Evolutionary conservation across 2,113 vertebrate species (phyloP).

Genomic region (Cryptotis parvus): DNA sequence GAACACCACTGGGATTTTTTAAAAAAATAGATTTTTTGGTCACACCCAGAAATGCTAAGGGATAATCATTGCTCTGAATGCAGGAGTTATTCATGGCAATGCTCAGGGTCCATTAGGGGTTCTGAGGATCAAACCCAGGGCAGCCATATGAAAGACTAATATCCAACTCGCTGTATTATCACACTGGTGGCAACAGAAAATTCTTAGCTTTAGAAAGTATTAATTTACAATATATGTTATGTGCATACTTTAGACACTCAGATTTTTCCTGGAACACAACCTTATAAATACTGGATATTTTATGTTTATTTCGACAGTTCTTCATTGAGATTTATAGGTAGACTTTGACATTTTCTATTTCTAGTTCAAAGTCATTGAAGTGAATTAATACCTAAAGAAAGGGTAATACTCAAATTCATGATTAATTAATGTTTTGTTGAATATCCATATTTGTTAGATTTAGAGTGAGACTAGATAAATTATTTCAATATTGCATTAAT

Average conservation of each 20-base stretch:
- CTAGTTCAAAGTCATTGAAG: neutral
- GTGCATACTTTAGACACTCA: neutral
- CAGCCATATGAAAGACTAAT: too few species aligned
- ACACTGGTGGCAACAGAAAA: too few species aligned
- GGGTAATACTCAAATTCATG: neutral
- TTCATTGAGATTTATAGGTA: neutral
- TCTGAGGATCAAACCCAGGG: too few species aligned
- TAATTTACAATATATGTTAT: neutral
- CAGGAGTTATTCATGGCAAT: too few species aligned
- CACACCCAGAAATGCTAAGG: too few species aligned
- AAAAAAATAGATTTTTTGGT: too few species aligned
- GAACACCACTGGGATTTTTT: too few species aligned
- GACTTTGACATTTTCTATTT: neutral
- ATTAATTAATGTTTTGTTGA: neutral
- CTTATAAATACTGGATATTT: neutral
- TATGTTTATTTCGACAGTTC: neutral
- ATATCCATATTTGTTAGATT: neutral
- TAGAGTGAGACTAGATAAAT: neutral
- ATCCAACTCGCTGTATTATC: too few species aligned
- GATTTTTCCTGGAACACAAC: too few species aligned
- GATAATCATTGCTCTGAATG: too few species aligned
- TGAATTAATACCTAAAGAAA: neutral
- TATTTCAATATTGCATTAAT: neutral
- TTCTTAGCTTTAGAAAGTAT: neutral
- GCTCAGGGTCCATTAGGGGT: too few species aligned